Conservation (phyloP, 2,888 invertebrate genomes). For the Linyphia triangularis region DNA sequence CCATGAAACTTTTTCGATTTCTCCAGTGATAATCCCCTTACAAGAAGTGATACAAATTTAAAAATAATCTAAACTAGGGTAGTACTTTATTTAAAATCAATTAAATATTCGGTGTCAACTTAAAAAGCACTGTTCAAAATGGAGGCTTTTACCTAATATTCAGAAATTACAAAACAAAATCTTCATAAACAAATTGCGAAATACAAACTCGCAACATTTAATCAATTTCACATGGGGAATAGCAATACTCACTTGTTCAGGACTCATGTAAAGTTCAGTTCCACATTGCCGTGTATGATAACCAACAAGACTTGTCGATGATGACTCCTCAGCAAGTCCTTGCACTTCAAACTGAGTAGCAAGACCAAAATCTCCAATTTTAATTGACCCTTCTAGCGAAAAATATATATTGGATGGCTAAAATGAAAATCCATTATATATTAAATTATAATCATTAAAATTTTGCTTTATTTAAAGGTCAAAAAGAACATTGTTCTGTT, state of each 20-base stretch:
- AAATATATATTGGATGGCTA: conserved; percentile 96
- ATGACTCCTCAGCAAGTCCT: conserved; percentile 55
- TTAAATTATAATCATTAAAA: neutral
- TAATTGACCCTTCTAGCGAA: conserved; percentile 91
- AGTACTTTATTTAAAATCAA: too few relatives aligned
- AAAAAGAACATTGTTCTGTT: too few relatives aligned
- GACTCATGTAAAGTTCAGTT: conserved; percentile 98
- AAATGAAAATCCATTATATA: conserved; percentile 52
- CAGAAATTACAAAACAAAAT: too few relatives aligned
- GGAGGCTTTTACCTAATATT: neutral
- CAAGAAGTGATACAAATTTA: too few relatives aligned
- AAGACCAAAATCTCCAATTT: conserved; percentile 99
- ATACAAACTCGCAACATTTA: neutral
- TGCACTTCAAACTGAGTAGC: conserved; percentile 86
- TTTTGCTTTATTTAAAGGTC: too few relatives aligned
- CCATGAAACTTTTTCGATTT: too few relatives aligned
- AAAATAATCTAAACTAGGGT: too few relatives aligned
- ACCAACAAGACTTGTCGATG: conserved; percentile 34
- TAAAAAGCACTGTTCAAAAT: too few relatives aligned
- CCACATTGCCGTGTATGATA: conserved; percentile 85
- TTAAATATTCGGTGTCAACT: too few relatives aligned
- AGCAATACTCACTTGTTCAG: conserved; percentile 87
- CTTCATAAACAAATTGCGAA: neutral
- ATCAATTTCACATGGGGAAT: neutral
- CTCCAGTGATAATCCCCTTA: too few relatives aligned